Base-by-base conservation (phyloP, 2,113 vertebrate genomes). In the Epinephelus cyanopodus region DNA sequence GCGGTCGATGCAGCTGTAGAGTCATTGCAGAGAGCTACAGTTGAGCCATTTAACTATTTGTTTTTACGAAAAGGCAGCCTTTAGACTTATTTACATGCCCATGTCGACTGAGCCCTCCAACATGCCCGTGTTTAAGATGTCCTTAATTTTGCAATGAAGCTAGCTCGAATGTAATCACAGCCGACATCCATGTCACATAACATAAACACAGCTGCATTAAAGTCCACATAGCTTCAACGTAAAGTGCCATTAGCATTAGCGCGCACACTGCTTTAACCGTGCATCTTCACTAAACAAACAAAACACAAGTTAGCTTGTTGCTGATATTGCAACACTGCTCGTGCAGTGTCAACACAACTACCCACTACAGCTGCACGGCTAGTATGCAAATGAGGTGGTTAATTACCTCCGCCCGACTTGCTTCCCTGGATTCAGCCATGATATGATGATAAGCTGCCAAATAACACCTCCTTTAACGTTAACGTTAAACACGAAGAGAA, bases 341-440 rank as follows among this genome's bases (percentile, higher is more conserved):
- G 0, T 23, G 19, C 33, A 45, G 29, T 47, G 79, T 82, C 80
- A 85, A 86, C 80, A 82, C 52, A 53, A 39, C 14, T 4, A 47
- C 21, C 29, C 57, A 2, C 25, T 6, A 14, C 37, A n/a, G 21
- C 67, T 33, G 53, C 61, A 37, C 27, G 37, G 39, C 12, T 8
- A 19, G 1, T 15, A 6, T 27, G 8, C 3, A 8, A n/a, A 61
- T 5, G 0, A 7, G 0, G 1, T 15, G 0, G 25, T 27, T 27
- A 0, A 11, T 60, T 77, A 37, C 29, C 72, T 75, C 21, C 11
- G 25, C 13, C 13, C 2, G 13, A 18, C 19, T 2, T 39, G 13
- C 52, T 29, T 47, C 21, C 10, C 39, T 18, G 11, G 47, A 23
- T 17, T 48, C 61, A 37, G 69, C 50, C 71, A 82, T 68, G 61